Evolutionary conservation across 2,797 vertebrate genomes (phyloP), one percentile per base, ranked within the genome.

Genomic region (Paedocypris micromegethes): DNA sequence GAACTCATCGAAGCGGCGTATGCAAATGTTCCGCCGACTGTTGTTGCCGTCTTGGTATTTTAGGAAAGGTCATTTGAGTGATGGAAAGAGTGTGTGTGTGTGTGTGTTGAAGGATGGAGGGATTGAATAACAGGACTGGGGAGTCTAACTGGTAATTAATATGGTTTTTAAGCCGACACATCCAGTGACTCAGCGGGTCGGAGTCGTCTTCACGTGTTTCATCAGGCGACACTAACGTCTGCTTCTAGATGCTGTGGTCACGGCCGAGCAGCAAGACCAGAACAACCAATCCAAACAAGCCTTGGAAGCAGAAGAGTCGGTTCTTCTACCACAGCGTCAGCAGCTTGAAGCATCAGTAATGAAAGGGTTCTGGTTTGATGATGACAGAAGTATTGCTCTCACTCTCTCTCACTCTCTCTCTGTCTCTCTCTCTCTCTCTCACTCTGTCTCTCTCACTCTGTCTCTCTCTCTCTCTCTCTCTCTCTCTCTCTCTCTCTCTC

Each of bases 111-210:
- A 78, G 84, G 82, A 86, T 79, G 83, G 83, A 79, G 79, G 81
- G 76, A 82, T 86, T 86, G 88, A 56, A 74, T 80, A 83, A 92
- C 87, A 75, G 75, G 64, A 72, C 72, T 71, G 72, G 88, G 86
- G 83, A 82, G 82, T 73, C 47, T 62, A 58, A 63, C 64, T 64
- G 68, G 74, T 88, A 88, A 87, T 85, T 76, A 88, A 85, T 85
- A 87, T 61, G 82, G 83, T 87, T 87, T 86, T 84, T 84, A 83
- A 73, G 75, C 66, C 67, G 62, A 75, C 75, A 74, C 75, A 70
- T 75, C 65, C 72, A 75, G 70, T 64, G 57, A 38, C 56, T 75
- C 63, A 72, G 64, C 46, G 68, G 64, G 67, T 67, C 65, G 75
- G 58, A 75, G 45, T 70, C 66, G 69, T 75, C 75, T 74, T 72